These are phyloP conservation scores for Turnix velox DNA, from an alignment of 2,113 vertebrate species.

Conservation along the genomic window DNA sequence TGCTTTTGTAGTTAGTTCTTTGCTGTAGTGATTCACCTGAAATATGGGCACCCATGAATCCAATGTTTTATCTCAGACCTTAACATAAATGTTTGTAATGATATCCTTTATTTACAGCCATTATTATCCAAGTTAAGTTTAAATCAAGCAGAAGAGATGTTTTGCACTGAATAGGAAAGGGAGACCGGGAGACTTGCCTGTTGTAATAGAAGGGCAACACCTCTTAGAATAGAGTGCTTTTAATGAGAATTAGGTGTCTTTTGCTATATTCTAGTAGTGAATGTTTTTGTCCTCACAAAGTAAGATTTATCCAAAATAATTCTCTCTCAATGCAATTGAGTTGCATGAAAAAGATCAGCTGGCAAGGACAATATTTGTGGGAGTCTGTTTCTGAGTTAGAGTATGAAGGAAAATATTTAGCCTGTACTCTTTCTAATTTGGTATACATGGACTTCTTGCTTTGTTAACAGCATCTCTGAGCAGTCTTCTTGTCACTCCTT, in stretches of 20 bases:
- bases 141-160: neutral
- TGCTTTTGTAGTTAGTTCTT: neutral
- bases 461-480: constrained; percentile 80
- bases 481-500: constrained; percentile 84
- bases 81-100: neutral
- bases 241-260: neutral
- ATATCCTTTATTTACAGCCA: neutral
- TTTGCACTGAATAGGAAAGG: neutral
- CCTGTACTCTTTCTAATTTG: neutral
- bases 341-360: neutral
- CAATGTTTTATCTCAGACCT: neutral
- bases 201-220: neutral
- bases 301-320: neutral
- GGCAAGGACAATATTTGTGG: neutral
- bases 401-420: neutral
- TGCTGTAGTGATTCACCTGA: neutral
- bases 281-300: neutral
- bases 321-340: neutral
- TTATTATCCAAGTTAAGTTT: neutral
- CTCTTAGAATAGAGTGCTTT: neutral
- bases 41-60: neutral
- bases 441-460: neutral
- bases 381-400: neutral
- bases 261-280: neutral
- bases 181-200: neutral